Percentiles rank a stretch among this genome's conserved stretches.
Conservation (phyloP, 2,888 invertebrate genomes). For the Mesoligia furuncula region DNA sequence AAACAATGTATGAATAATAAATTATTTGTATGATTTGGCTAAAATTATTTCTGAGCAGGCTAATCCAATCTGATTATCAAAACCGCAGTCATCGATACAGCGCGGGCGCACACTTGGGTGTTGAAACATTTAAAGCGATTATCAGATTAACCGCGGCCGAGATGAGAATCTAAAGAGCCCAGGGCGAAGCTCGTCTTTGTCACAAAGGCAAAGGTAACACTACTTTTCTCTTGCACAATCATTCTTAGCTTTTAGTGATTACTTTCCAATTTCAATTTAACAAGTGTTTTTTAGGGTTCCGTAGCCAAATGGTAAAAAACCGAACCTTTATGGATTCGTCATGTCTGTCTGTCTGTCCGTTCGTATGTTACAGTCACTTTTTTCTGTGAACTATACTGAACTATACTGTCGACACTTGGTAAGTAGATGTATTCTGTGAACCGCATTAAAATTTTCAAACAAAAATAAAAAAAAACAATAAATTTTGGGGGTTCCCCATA, state of each 20-base stretch:
- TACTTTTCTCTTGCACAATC: conserved; percentile 75
- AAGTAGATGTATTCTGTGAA: too few species aligned
- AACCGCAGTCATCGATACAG: conserved; percentile 66
- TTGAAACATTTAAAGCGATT: conserved; percentile 78
- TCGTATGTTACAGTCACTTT: too few species aligned
- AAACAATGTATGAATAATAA: conserved; percentile 36
- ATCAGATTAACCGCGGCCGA: conserved; percentile 78
- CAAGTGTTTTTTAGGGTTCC: too few species aligned
- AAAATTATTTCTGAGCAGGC: conserved; percentile 40
- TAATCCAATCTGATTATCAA: conserved; percentile 68
- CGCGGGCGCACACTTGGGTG: conserved; percentile 67
- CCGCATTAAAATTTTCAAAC: too few species aligned
- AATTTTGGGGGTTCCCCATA: too few species aligned
- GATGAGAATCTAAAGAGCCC: conserved; percentile 81
- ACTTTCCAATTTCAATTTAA: conserved; percentile 63
- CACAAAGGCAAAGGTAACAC: conserved; percentile 76
- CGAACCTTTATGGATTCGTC: too few species aligned
- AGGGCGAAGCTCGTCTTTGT: conserved; percentile 76
- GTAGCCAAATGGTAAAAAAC: too few species aligned
- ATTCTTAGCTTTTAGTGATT: conserved; percentile 61
- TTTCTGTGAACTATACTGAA: too few species aligned
- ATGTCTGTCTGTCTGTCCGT: too few species aligned
- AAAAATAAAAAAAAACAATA: too few species aligned
- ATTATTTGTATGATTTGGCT: conserved; percentile 26
- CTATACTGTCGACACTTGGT: too few species aligned